A percentile compares a stretch with the other conserved stretches of the same genome.
phyloP scores from a whole-genome alignment of 1,140 invertebrate species.

The Ectropis grisescens region DNA sequence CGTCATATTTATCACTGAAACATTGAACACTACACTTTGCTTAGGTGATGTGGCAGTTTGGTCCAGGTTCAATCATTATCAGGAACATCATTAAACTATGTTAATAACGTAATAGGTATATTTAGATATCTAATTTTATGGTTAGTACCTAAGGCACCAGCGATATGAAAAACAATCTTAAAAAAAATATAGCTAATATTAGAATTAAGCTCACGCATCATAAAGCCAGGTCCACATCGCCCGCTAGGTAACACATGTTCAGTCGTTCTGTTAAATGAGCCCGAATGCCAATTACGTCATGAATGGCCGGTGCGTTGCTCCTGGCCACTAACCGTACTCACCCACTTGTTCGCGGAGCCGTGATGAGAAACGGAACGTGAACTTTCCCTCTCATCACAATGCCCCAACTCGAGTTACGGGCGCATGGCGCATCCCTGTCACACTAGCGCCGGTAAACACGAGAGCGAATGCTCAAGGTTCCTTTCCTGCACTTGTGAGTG shows the following conservation, averaged over 20 bases:
- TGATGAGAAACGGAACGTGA: constrained; percentile 44
- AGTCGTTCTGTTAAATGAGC: constrained; percentile 33
- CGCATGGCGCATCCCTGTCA: constrained; percentile 15
- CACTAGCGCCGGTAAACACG: constrained; percentile 5
- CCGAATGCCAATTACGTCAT: constrained; percentile 54
- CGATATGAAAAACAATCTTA: no score
- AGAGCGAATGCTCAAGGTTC: constrained; percentile 7
- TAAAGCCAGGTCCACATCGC: constrained; percentile 1
- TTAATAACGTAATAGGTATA: not conserved
- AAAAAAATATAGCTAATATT: not conserved
- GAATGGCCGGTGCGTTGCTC: constrained; percentile 53
- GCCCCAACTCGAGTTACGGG: constrained; percentile 28
- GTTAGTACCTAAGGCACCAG: no score
- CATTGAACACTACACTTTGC: no score
- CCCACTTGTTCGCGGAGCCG: constrained; percentile 54
- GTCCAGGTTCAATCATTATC: no score
- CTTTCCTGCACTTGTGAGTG: no score
- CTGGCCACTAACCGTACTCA: constrained; percentile 54
- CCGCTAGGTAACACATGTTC: constrained; percentile 20
- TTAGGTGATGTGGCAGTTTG: no score
- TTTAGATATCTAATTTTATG: not conserved
- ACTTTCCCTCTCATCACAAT: constrained; percentile 62
- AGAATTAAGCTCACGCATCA: not conserved
- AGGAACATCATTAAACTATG: not conserved
- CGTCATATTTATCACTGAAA: no score